Evolutionary conservation across 2,888 invertebrate genomes (phyloP).

Genomic region (Aproaerema taeniolella): DNA sequence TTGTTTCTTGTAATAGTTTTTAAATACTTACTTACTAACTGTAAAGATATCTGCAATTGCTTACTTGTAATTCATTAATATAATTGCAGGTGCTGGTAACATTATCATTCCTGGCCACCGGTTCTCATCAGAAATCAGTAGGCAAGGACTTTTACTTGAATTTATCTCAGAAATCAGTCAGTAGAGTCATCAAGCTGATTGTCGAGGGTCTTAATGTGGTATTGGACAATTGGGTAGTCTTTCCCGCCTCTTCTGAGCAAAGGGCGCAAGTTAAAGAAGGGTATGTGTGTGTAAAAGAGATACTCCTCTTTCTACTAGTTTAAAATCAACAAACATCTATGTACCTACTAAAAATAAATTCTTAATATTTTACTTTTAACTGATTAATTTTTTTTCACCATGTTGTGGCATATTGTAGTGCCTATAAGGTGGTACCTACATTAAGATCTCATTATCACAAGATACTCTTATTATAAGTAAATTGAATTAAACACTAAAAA

Average conservation of each 20-base stretch:
- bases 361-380: slow-evolving; percentile 1
- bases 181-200: slow-evolving; percentile 42
- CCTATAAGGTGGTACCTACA: no score
- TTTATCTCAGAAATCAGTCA: slow-evolving; percentile 51
- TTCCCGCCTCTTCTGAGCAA: slow-evolving; percentile 34
- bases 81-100: slow-evolving; percentile 43
- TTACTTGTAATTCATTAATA: no score
- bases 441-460: no score
- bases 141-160: slow-evolving; percentile 45
- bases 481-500: no score
- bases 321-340: no score
- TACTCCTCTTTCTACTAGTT: neutral
- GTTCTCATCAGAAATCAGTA: slow-evolving; percentile 45
- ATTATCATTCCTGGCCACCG: slow-evolving; percentile 43
- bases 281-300: slow-evolving; percentile 29
- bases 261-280: slow-evolving; percentile 45
- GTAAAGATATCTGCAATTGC: no score
- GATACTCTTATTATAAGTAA: no score
- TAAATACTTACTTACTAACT: no score
- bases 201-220: slow-evolving; percentile 45
- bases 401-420: no score
- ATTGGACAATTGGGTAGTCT: slow-evolving; percentile 39
- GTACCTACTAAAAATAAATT: no score
- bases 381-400: neutral
- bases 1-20: no score